Evolutionary conservation across 2,113 vertebrate species (phyloP).

Genomic region (Hiodon alosoides): DNA sequence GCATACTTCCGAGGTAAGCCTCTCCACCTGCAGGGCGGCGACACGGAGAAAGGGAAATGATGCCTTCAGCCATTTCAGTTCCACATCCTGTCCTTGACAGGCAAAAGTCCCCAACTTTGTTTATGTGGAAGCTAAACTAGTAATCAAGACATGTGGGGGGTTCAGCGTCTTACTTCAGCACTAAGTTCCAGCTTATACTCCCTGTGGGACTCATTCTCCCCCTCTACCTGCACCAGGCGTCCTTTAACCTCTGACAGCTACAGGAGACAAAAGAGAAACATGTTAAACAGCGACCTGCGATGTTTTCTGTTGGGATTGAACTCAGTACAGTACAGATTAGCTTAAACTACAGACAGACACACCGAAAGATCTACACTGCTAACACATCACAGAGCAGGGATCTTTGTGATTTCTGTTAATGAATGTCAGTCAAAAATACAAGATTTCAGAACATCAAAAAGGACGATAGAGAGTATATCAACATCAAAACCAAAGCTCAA

Average conservation of each 20-base stretch:
- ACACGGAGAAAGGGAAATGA: not conserved
- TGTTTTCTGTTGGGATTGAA: not conserved
- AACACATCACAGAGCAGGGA: not conserved
- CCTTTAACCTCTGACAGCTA: constrained; percentile 35
- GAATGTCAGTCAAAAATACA: too few species aligned
- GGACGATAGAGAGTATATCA: too few species aligned
- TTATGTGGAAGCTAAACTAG: too few species aligned
- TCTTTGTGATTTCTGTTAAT: too few species aligned
- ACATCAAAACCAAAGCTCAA: too few species aligned
- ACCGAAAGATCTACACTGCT: not conserved
- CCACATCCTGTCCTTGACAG: too few species aligned
- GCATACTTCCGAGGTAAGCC: constrained; percentile 23
- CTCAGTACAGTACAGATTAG: not conserved
- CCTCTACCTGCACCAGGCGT: constrained; percentile 35
- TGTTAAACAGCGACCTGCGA: not conserved
- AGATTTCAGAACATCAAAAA: too few species aligned
- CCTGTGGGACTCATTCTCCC: constrained; percentile 37
- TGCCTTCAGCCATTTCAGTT: too few species aligned
- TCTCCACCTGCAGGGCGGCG: constrained; percentile 34
- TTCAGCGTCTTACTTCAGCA: not conserved
- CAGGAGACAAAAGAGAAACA: constrained; percentile 6
- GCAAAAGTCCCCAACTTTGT: too few species aligned
- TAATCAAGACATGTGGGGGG: too few species aligned
- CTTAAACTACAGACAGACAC: not conserved
- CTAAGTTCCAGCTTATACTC: constrained; percentile 31